Conservation (phyloP, 2,113 vertebrate species). For the Mesembrinibis cayennensis region DNA sequence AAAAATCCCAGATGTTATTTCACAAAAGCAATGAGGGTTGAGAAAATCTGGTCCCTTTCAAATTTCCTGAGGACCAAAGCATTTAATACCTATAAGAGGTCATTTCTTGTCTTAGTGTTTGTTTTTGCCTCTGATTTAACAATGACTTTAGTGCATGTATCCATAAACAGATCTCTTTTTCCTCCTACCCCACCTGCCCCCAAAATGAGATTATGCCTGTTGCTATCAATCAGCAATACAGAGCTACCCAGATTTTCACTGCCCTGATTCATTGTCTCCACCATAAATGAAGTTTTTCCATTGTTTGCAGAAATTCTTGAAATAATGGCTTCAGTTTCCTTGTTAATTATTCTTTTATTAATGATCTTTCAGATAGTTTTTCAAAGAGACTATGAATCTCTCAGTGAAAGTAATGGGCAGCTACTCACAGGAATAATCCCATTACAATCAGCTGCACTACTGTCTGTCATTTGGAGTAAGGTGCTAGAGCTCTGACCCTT, state of each 20-base stretch:
- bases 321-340: background rate
- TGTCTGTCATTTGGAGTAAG: conserved; percentile 31
- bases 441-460: conserved; percentile 33
- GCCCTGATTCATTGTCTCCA: background rate
- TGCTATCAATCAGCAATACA: background rate
- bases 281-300: background rate
- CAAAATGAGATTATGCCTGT: background rate
- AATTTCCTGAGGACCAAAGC: background rate
- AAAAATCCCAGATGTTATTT: background rate
- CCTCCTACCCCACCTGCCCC: background rate
- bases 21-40: background rate
- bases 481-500: conserved; percentile 37
- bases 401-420: conserved; percentile 38
- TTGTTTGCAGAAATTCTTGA: conserved; percentile 39
- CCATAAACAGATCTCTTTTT: background rate
- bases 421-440: conserved; percentile 33
- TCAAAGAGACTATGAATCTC: conserved; percentile 42
- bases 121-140: background rate
- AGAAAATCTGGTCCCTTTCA: background rate
- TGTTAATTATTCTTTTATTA: conserved; percentile 57
- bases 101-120: background rate
- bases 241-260: background rate
- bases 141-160: background rate
- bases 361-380: conserved; percentile 37
- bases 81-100: background rate